These are phyloP conservation scores for Umimayanthus chanpuru DNA, from an alignment of 92 coral and sea anemone genomes.

Conservation along the genomic window DNA sequence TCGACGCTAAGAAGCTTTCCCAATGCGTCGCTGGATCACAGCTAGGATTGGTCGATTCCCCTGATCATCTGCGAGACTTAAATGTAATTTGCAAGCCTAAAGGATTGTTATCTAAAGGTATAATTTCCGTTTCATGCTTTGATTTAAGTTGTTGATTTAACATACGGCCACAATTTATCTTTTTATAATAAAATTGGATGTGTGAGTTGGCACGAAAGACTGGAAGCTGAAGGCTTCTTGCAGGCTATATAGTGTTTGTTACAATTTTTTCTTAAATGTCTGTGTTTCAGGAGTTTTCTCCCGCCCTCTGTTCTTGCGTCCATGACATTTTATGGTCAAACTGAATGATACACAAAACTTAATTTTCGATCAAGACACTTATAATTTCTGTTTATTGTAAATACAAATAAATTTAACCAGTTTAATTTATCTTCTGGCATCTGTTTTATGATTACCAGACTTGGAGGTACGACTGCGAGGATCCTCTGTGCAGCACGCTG, in stretches of 20 bases:
- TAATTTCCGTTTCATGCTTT: background rate
- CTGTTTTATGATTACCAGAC: no score
- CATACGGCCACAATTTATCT: background rate
- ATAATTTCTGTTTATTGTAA: no score
- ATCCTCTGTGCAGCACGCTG: no score
- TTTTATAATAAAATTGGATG: background rate
- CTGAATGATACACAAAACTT: no score
- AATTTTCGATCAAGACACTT: no score
- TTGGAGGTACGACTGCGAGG: no score
- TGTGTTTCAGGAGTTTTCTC: no score
- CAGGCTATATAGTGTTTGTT: no score
- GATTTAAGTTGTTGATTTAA: background rate
- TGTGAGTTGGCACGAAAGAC: background rate
- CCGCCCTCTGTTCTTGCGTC: no score
- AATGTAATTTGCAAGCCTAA: conserved; percentile 10
- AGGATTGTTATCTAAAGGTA: conserved; percentile 3
- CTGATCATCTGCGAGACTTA: background rate
- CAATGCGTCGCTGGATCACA: conserved; percentile 22
- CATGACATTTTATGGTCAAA: no score
- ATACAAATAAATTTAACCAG: background rate
- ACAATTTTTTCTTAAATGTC: no score
- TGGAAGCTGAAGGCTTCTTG: no score
- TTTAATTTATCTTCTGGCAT: background rate
- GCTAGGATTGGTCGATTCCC: background rate
- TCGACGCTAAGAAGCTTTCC: background rate